Percentiles rank a stretch among this genome's conserved stretches.
These are phyloP conservation scores for Neosilurus mollespiculum DNA, from an alignment of 2,797 vertebrate genomes.

Conservation along the genomic window DNA sequence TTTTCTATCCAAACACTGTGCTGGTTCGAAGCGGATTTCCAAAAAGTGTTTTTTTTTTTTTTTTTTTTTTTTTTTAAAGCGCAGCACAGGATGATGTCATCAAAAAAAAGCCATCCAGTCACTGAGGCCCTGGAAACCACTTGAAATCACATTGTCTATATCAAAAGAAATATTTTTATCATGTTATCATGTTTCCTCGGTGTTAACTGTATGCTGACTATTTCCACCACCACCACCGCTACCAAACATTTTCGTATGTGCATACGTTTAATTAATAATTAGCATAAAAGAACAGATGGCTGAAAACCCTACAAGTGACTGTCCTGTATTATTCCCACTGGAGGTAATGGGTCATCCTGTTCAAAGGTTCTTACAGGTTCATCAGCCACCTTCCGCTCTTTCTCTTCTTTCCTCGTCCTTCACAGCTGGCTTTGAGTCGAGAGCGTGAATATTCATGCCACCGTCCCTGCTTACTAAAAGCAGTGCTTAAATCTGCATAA, in stretches of 20 bases:
- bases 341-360: constrained; percentile 38
- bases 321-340: constrained; percentile 16
- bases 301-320: constrained; percentile 13
- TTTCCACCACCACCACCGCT: not conserved
- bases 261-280: constrained; percentile 24
- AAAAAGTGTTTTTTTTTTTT: not conserved
- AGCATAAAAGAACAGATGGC: constrained; percentile 25
- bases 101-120: not conserved
- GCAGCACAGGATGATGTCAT: not conserved
- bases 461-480: constrained; percentile 68
- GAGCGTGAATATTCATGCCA: constrained; percentile 72
- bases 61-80: not conserved
- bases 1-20: not conserved
- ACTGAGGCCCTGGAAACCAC: not conserved
- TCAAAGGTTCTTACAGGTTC: constrained; percentile 50
- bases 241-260: not conserved
- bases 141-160: not conserved
- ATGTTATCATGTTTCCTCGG: not conserved
- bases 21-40: not conserved
- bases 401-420: constrained; percentile 58
- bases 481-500: constrained; percentile 76
- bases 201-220: not conserved
- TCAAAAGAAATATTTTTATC: not conserved
- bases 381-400: constrained; percentile 56
- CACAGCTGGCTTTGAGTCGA: constrained; percentile 61